Evolutionary conservation across 2,888 invertebrate species (phyloP).

Genomic region (Hypena proboscidalis): DNA sequence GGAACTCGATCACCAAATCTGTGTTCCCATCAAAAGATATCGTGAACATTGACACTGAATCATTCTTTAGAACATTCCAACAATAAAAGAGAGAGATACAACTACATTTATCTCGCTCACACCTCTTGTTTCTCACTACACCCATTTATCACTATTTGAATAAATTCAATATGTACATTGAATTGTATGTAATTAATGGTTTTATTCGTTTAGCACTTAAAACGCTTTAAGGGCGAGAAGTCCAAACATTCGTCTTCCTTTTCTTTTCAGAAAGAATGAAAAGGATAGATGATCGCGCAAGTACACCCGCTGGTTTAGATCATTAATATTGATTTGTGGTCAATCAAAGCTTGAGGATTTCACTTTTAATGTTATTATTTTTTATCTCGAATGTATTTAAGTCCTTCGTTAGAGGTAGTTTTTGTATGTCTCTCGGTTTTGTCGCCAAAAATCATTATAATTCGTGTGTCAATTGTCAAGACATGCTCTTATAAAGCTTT

Average conservation of each 20-base stretch:
- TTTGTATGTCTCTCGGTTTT: slow-evolving; percentile 38
- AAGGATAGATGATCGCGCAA: slow-evolving; percentile 56
- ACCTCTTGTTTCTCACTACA: slow-evolving; percentile 73
- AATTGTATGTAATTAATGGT: slow-evolving; percentile 85
- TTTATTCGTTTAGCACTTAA: slow-evolving; percentile 85
- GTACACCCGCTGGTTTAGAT: slow-evolving; percentile 81
- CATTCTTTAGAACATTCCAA: slow-evolving; percentile 60
- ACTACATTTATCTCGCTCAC: slow-evolving; percentile 55
- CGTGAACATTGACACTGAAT: slow-evolving; percentile 59
- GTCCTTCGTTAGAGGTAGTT: slow-evolving; percentile 57
- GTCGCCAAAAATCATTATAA: slow-evolving; percentile 35
- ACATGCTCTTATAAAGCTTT: slow-evolving; percentile 11
- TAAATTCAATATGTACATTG: slow-evolving; percentile 86
- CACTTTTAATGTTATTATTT: slow-evolving; percentile 81
- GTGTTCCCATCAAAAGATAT: slow-evolving; percentile 36
- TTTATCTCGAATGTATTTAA: slow-evolving; percentile 55
- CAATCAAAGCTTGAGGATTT: slow-evolving; percentile 84
- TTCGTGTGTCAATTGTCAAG: slow-evolving; percentile 34
- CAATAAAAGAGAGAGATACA: slow-evolving; percentile 31
- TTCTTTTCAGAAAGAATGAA: slow-evolving; percentile 48
- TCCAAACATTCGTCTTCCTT: slow-evolving; percentile 73
- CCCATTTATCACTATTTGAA: slow-evolving; percentile 85
- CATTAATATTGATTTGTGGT: slow-evolving; percentile 87
- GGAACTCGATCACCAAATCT: slow-evolving; percentile 35
- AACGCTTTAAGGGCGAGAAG: slow-evolving; percentile 83